phyloP scores from a whole-genome alignment of 2,797 vertebrate genomes.

The Poeciliopsis gracilis region DNA sequence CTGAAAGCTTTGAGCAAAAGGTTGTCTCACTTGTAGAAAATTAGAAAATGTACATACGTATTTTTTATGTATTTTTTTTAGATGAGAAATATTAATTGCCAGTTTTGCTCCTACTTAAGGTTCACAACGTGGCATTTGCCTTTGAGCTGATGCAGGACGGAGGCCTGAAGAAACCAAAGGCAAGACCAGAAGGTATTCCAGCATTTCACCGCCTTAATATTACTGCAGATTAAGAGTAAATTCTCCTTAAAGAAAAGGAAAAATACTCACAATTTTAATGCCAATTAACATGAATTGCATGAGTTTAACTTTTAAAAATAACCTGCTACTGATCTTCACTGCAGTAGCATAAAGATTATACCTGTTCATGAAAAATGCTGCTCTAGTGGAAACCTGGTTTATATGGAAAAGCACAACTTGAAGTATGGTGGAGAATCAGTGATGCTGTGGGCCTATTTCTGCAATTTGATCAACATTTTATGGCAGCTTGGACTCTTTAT shows the following conservation, averaged over 20 bases:
- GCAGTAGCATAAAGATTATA: not conserved
- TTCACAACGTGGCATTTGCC: conserved; percentile 94
- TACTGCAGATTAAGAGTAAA: not conserved
- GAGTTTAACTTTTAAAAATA: not conserved
- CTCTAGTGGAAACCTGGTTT: not conserved
- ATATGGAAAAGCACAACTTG: not conserved
- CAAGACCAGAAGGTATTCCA: conserved; percentile 93
- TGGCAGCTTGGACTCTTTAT: not conserved
- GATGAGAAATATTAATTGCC: not conserved
- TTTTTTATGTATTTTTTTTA: not conserved
- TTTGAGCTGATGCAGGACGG: conserved; percentile 98
- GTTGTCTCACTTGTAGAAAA: conserved; percentile 62
- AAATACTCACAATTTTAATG: not conserved
- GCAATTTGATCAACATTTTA: not conserved
- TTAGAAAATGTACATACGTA: not conserved
- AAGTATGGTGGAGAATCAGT: not conserved
- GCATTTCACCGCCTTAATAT: conserved; percentile 2
- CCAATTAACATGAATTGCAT: not conserved
- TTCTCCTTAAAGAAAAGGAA: not conserved
- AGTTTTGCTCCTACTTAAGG: conserved; percentile 81
- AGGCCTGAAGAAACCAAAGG: conserved; percentile 95
- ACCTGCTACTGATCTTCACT: not conserved
- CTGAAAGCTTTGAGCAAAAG: conserved; percentile 97
- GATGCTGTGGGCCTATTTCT: not conserved
- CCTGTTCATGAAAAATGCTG: not conserved